Conservation (phyloP, 2,888 invertebrate genomes). For the Rhorus exstirpatorius region DNA sequence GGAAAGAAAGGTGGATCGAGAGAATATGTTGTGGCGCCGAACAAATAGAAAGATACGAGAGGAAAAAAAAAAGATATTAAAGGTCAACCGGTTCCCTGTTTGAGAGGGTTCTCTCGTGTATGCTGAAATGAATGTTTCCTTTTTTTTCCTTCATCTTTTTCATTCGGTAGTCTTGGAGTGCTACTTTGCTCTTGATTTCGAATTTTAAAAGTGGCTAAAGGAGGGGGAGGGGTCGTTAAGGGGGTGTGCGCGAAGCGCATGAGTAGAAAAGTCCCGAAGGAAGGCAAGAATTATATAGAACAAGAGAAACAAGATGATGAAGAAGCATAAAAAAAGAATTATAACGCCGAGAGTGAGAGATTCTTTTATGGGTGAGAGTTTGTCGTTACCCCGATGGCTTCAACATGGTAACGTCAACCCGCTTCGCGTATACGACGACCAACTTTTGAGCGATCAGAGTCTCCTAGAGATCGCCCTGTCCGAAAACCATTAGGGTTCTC, state of each 20-base stretch:
- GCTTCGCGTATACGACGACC: neutral
- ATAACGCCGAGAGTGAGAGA: conserved; percentile 26
- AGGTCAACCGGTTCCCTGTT: conserved; percentile 65
- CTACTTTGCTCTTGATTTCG: conserved; percentile 49
- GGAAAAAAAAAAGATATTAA: conserved; percentile 39
- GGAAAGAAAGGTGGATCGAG: conserved; percentile 36
- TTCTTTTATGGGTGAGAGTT: conserved; percentile 54
- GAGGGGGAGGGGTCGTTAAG: conserved; percentile 7
- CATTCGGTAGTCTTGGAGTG: conserved; percentile 29
- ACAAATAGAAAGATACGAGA: conserved; percentile 32
- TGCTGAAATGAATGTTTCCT: conserved; percentile 29
- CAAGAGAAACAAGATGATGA: conserved; percentile 26
- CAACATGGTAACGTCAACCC: conserved; percentile 11
- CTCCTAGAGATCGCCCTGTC: conserved; percentile 51
- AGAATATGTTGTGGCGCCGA: conserved; percentile 9
- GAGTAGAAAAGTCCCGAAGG: conserved; percentile 23
- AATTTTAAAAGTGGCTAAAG: conserved; percentile 20
- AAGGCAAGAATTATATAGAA: conserved; percentile 37
- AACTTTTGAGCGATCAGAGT: conserved; percentile 42
- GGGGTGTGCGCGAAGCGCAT: neutral
- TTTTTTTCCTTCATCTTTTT: conserved; percentile 11
- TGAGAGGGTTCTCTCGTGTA: conserved; percentile 23
- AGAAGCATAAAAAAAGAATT: conserved; percentile 42
- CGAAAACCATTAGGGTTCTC: conserved; percentile 70
- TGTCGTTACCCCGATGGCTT: conserved; percentile 46